Evolutionary conservation across 2,888 invertebrate genomes (phyloP), one percentile per base, ranked within the genome.

Genomic region (Pilophorus perplexus): DNA sequence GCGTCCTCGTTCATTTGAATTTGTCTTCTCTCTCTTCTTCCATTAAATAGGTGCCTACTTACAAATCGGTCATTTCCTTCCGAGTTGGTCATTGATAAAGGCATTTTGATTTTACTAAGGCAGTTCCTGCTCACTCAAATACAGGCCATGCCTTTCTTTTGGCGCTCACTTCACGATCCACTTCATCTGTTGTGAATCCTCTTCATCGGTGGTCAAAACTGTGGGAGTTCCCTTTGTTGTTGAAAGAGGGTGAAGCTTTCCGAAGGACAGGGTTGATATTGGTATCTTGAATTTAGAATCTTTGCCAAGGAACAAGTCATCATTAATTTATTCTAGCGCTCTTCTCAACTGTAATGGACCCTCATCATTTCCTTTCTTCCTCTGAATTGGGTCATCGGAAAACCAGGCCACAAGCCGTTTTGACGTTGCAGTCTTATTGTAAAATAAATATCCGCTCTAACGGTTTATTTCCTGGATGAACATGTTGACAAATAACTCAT

Each of bases 251-350:
- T 33, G 33, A 33, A 33, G 33, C 33, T 33, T 33, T 33, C 33
- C 12, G 33, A 33, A 33, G 33, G 33, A 33, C 12, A 33, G 33
- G 12, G 33, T 33, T 33, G 33, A 33, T 33, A 8, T 33, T 33
- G 33, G 33, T 6, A 33, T 33, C 33, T 33, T 33, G 12, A 33
- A 33, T 33, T 33, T 33, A 6, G 40, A 40, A 40, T n/a, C 40
- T 12, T 40, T 3, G n/a, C 40, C 40, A 40, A 6, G 40, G 40
- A 16, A 40, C 40, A 40, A 14, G 40, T 16, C 40, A 40, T 40
- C 16, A 6, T 40, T 40, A 40, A 40, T 40, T 40, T 40, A n/a
- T 40, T 40, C 40, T 12, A 40, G 40, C 40, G 40, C 40, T 40
- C 40, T 40, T 40, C 4, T 12, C n/a, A 40, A 40, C 3, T 40